A percentile compares a stretch with the other conserved stretches of the same genome.
Evolutionary conservation across 2,888 invertebrate species (phyloP).

Genomic region (Caenorhabditis auriculariae): DNA sequence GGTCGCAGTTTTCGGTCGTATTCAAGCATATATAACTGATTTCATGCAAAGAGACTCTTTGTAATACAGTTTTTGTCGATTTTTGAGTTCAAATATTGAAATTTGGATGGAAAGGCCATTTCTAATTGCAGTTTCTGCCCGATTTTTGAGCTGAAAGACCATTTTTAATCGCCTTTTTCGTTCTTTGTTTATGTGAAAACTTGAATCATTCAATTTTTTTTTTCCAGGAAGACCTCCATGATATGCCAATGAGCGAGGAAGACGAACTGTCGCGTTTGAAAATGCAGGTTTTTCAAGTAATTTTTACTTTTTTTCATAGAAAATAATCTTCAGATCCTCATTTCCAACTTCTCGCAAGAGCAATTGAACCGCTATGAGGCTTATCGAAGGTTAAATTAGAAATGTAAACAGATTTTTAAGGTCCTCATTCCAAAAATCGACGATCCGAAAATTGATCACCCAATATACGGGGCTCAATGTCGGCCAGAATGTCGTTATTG

Average conservation of each 20-base stretch:
- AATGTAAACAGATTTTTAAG: conserved; percentile 10
- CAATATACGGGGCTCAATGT: conserved; percentile 89
- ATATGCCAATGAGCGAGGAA: conserved; percentile 27
- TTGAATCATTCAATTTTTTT: too few species aligned
- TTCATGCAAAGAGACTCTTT: too few species aligned
- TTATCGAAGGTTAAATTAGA: conserved; percentile 77
- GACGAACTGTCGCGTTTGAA: conserved; percentile 41
- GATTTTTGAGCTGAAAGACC: too few species aligned
- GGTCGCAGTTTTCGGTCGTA: too few species aligned
- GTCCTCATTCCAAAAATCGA: conserved; percentile 37
- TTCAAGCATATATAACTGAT: too few species aligned
- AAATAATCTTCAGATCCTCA: conserved; percentile 76
- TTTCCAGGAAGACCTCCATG: too few species aligned
- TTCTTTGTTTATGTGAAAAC: too few species aligned
- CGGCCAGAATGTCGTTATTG: conserved; percentile 97
- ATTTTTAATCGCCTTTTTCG: too few species aligned
- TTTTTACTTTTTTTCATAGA: conserved; percentile 50
- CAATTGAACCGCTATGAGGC: conserved; percentile 97
- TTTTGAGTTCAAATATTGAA: too few species aligned
- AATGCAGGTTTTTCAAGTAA: conserved; percentile 33
- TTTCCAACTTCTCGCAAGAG: conserved; percentile 97
- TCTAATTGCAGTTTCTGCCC: too few species aligned
- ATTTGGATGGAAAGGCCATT: too few species aligned
- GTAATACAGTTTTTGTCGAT: too few species aligned
- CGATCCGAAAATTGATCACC: conserved; percentile 77